A percentile compares a stretch with the other conserved stretches of the same genome.
Evolutionary conservation across 1,140 invertebrate genomes (phyloP).

Genomic region (Drosophila lowei): DNA sequence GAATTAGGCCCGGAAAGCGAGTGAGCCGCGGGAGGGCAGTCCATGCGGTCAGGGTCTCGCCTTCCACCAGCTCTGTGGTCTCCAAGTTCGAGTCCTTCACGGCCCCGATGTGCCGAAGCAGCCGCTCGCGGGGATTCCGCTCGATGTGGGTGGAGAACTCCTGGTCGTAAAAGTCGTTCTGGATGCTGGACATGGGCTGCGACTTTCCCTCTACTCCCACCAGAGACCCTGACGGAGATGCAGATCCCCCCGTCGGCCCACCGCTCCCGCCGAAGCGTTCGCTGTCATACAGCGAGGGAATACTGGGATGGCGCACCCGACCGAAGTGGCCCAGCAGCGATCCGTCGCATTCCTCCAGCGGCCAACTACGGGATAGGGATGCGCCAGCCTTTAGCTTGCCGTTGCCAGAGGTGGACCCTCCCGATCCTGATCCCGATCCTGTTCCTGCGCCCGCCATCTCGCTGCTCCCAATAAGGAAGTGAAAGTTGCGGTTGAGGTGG

Average conservation of each 20-base stretch:
- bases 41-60: constrained; percentile 28
- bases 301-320: constrained; percentile 87
- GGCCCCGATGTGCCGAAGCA: constrained; percentile 45
- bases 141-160: constrained; percentile 90
- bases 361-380: constrained; percentile 26
- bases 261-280: constrained; percentile 71
- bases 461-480: constrained; percentile 84
- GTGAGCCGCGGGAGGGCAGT: constrained; percentile 50
- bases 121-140: constrained; percentile 61
- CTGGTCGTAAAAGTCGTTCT: constrained; percentile 96
- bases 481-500: constrained; percentile 90
- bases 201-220: constrained; percentile 58
- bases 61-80: constrained; percentile 61
- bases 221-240: constrained; percentile 23
- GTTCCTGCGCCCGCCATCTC: constrained; percentile 83
- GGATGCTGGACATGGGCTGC: constrained; percentile 86
- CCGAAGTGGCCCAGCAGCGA: constrained; percentile 90
- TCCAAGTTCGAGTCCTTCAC: constrained; percentile 64
- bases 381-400: constrained; percentile 50
- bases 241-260: background rate
- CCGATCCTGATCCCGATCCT: background rate
- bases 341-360: constrained; percentile 17
- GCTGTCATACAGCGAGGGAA: constrained; percentile 65
- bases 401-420: constrained; percentile 3
- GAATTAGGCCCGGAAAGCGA: constrained; percentile 66